phyloP scores from a whole-genome alignment of 92 coral and sea anemone genomes.

The Plumapathes pennacea region DNA sequence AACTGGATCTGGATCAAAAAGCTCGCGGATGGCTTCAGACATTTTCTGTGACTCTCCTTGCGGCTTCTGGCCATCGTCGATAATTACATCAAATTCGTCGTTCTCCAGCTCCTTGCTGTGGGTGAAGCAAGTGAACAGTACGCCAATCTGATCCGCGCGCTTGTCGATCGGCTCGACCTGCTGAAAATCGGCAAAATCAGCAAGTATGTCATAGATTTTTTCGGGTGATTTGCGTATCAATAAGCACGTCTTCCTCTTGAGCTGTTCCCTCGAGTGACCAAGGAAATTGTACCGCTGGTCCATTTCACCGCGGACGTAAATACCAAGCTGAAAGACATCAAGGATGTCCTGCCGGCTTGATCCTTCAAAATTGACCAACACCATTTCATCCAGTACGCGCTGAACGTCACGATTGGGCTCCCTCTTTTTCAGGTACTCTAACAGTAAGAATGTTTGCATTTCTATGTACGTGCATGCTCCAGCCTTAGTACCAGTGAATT shows the following conservation, averaged over 20 bases:
- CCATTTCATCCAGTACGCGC: conserved; percentile 36
- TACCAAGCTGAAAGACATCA: conserved; percentile 33
- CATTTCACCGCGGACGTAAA: conserved; percentile 35
- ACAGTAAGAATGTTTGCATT: conserved; percentile 28
- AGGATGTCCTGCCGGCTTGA: not conserved
- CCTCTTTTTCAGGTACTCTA: conserved; percentile 35
- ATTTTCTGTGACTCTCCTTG: no score
- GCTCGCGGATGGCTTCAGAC: no score
- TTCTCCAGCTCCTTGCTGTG: not conserved
- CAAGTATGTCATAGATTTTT: conserved; percentile 55
- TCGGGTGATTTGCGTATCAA: conserved; percentile 48
- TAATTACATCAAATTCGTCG: not conserved
- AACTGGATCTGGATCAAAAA: conserved; percentile 1
- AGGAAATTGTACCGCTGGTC: conserved; percentile 41
- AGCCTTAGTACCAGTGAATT: no score
- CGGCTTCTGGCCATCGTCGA: no score
- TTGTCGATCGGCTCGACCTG: conserved; percentile 43
- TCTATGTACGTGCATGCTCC: no score
- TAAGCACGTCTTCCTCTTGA: conserved; percentile 65
- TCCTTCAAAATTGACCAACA: conserved; percentile 29
- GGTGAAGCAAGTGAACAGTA: conserved; percentile 50
- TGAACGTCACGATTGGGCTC: conserved; percentile 2
- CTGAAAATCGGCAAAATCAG: conserved; percentile 69
- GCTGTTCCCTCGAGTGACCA: conserved; percentile 79
- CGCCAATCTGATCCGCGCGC: conserved; percentile 76